A percentile compares a stretch with the other conserved stretches of the same genome.
Conservation (phyloP, 1,140 invertebrate species). For the Aleiodes sp. region DNA sequence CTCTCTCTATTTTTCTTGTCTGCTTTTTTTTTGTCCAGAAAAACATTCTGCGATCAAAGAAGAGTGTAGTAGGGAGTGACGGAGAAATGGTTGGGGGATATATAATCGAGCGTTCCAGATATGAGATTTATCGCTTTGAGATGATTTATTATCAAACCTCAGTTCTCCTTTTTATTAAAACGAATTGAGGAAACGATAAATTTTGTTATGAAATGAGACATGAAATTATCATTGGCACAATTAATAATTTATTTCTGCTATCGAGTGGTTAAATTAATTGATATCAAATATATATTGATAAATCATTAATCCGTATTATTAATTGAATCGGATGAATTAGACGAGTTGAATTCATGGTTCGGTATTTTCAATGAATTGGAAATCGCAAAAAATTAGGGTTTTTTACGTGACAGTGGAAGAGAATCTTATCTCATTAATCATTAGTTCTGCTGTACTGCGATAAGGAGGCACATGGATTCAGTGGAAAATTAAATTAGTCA, state of each 20-base stretch:
- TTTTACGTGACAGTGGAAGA: not conserved
- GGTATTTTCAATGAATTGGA: not conserved
- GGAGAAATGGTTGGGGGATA: not conserved
- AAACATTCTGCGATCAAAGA: slow-evolving; percentile 9
- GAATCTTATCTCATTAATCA: slow-evolving; percentile 10
- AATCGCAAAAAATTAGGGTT: too few species aligned
- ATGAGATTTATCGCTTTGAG: not conserved
- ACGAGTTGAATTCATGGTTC: not conserved
- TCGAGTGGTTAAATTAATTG: slow-evolving; percentile 9
- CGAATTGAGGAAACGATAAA: slow-evolving; percentile 11
- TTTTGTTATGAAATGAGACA: slow-evolving; percentile 9
- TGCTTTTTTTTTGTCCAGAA: not conserved
- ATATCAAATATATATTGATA: not conserved
- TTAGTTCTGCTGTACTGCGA: not conserved
- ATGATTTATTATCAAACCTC: not conserved
- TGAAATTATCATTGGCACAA: not conserved
- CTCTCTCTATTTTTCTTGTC: slow-evolving; percentile 6
- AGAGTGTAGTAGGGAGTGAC: not conserved
- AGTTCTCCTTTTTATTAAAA: not conserved
- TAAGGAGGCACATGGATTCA: not conserved
- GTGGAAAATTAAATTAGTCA: slow-evolving; percentile 9
- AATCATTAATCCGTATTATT: not conserved
- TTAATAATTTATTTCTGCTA: not conserved
- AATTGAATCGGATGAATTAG: not conserved
- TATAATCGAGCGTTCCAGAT: slow-evolving; percentile 11